Evolutionary conservation across 1,140 invertebrate species (phyloP).

Genomic region (Acromyrmex heyeri): DNA sequence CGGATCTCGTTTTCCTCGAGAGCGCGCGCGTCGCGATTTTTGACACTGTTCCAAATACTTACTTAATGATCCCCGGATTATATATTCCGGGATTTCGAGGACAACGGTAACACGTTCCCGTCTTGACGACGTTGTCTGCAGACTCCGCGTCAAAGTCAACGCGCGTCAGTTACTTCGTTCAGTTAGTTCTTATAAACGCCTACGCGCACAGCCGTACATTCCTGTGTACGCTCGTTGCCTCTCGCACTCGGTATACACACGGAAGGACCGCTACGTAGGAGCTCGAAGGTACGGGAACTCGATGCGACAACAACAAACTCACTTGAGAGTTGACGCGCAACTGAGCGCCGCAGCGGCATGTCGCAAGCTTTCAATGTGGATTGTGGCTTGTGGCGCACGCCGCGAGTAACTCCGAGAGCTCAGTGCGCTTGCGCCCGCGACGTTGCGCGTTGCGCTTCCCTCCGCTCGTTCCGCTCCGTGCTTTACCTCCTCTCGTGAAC

Average conservation of each 20-base stretch:
- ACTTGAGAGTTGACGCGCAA: constrained; percentile 84
- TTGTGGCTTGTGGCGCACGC: constrained; percentile 71
- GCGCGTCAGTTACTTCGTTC: constrained; percentile 21
- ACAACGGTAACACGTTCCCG: constrained; percentile 38
- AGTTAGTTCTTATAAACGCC: constrained; percentile 43
- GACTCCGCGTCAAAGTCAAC: constrained; percentile 11
- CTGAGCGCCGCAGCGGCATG: constrained; percentile 83
- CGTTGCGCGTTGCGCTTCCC: constrained; percentile 54
- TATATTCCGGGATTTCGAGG: constrained; percentile 69
- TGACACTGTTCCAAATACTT: constrained; percentile 75
- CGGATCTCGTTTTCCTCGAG: constrained; percentile 51
- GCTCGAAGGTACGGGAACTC: constrained; percentile 2
- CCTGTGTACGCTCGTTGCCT: constrained; percentile 6
- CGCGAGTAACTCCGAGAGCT: constrained; percentile 56
- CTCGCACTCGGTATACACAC: constrained; percentile 63
- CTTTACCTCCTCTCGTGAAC: constrained; percentile 35
- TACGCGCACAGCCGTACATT: neutral
- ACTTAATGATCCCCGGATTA: constrained; percentile 58
- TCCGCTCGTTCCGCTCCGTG: constrained; percentile 40
- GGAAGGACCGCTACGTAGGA: constrained; percentile 24
- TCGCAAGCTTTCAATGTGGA: constrained; percentile 85
- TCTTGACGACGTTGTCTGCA: neutral
- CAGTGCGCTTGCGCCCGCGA: constrained; percentile 72
- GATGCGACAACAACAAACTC: constrained; percentile 61
- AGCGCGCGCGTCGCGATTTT: constrained; percentile 37